Evolutionary conservation across 2,888 invertebrate species (phyloP), one percentile per base, ranked within the genome.

Genomic region (Mimas tiliae): DNA sequence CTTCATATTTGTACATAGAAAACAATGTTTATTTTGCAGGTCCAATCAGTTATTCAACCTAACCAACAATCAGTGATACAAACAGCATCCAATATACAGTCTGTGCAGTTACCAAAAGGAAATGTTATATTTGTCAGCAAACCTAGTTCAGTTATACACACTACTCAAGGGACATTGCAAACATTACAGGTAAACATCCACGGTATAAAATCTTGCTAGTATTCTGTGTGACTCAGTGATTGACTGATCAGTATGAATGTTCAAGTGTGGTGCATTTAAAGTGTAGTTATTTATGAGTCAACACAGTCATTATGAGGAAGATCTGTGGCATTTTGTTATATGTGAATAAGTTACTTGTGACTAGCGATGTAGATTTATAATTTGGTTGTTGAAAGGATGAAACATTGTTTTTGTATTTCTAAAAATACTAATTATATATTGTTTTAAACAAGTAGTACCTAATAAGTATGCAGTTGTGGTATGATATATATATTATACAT

Each of bases 11-110:
- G 16, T 42, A 12, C 19, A 58, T 12, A 19, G 42, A 42, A 42
- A 50, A 42, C 19, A 21, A 19, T 58, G 42, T 58, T 38, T 58
- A 47, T 62, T 68, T 90, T 95, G 66, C 94, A 98, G 96, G 98
- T 98, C 73, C 98, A 98, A 91, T 98, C 98, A 79, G 98, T 98
- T 72, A 98, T 98, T 89, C 98, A 99, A 94, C 97, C 98, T 72
- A 98, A 98, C 90, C 98, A 98, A 88, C 98, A 98, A 87, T 98
- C 98, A 74, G 98, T 98, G 65, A 98, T 99, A 89, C 98, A 99
- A 94, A 97, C 98, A 71, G 97, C 98, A 73, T 96, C 97, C 65
- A 97, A 97, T 86, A 95, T 97, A 78, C 96, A 97, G 86, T 96
- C 97, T 78, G 95, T 97, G 85, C 95, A 96, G 86, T 94, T 98